A percentile compares a stretch with the other conserved stretches of the same genome.
phyloP scores from a whole-genome alignment of 2,888 invertebrate species.

The Galerucella nymphaeae region DNA sequence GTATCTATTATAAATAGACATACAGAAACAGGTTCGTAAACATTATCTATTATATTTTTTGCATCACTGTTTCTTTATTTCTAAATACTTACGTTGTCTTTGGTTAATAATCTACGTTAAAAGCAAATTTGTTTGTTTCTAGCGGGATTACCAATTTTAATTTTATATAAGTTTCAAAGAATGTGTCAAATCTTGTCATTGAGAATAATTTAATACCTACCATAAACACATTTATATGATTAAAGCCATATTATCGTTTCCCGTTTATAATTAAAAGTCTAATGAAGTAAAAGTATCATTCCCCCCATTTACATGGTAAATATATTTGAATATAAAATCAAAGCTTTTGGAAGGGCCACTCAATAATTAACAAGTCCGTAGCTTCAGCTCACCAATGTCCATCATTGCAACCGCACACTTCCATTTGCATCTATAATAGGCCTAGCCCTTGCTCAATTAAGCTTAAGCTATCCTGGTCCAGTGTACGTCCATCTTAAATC shows the following conservation, averaged over 20 bases:
- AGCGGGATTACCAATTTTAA: too few species aligned
- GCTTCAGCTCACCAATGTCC: slow-evolving; percentile 51
- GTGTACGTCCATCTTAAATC: slow-evolving; percentile 64
- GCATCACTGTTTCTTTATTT: background rate
- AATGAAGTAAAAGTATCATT: slow-evolving; percentile 34
- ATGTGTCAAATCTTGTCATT: background rate
- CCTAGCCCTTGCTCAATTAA: slow-evolving; percentile 61
- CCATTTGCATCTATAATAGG: slow-evolving; percentile 65
- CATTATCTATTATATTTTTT: slow-evolving; percentile 41
- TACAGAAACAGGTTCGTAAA: slow-evolving; percentile 51
- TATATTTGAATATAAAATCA: slow-evolving; percentile 40
- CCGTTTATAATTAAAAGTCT: slow-evolving; percentile 24
- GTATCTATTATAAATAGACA: slow-evolving; percentile 43
- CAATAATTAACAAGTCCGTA: slow-evolving; percentile 36
- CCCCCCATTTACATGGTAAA: slow-evolving; percentile 33
- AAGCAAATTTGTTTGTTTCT: too few species aligned
- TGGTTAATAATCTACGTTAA: too few species aligned
- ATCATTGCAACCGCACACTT: slow-evolving; percentile 59
- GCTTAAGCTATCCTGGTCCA: slow-evolving; percentile 57
- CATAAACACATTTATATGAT: slow-evolving; percentile 10
- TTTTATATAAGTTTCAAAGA: background rate
- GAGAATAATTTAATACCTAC: slow-evolving; percentile 29
- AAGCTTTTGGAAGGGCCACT: slow-evolving; percentile 36
- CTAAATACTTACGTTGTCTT: too few species aligned
- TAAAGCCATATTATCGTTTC: slow-evolving; percentile 13